A percentile compares a stretch with the other conserved stretches of the same genome.
phyloP scores from a whole-genome alignment of 2,888 invertebrate species.

The Dryadula phaetusa region DNA sequence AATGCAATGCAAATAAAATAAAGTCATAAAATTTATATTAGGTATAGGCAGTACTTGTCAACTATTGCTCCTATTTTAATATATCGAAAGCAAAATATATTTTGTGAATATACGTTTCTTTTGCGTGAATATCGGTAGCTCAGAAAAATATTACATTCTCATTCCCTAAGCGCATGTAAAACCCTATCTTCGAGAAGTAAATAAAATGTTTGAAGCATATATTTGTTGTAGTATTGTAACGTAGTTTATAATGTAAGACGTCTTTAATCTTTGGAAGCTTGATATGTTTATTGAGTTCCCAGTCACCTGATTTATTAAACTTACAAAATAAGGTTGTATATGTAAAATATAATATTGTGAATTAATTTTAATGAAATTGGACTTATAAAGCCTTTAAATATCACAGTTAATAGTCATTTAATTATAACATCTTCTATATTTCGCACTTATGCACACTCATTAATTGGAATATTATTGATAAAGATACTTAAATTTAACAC shows the following conservation, averaged over 20 bases:
- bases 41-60: slow-evolving; percentile 2
- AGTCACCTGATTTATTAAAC: no score
- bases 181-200: slow-evolving; percentile 3
- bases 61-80: neutral
- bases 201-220: slow-evolving; percentile 11
- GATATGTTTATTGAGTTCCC: neutral
- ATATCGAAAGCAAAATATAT: slow-evolving; percentile 7
- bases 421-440: no score
- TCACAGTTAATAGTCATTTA: no score
- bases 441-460: no score
- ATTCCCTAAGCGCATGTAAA: slow-evolving; percentile 23
- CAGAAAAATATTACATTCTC: slow-evolving; percentile 18
- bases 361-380: no score
- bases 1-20: no score
- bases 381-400: no score
- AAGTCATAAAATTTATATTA: neutral
- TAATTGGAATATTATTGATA: no score
- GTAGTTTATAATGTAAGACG: neutral
- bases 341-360: no score
- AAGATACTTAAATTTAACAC: no score
- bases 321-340: no score
- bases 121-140: neutral
- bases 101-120: slow-evolving; percentile 4
- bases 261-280: neutral
- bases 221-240: slow-evolving; percentile 1